Evolutionary conservation across 2,888 invertebrate species (phyloP).

Genomic region (Xiphydria camelus): DNA sequence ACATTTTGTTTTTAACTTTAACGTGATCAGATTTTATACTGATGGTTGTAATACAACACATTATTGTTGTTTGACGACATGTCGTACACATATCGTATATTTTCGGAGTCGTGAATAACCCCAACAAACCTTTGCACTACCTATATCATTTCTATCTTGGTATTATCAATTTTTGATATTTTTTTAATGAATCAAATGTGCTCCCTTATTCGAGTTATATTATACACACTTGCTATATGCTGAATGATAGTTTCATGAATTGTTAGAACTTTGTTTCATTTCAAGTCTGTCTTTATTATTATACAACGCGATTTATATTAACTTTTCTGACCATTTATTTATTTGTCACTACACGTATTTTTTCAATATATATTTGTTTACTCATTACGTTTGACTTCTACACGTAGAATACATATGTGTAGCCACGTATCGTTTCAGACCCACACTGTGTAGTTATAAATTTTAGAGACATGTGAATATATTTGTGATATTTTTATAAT

Average conservation of each 20-base stretch:
- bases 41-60: slow-evolving; percentile 4
- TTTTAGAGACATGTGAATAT: no score
- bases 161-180: not conserved
- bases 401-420: no score
- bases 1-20: slow-evolving; percentile 17
- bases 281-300: not conserved
- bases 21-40: slow-evolving; percentile 9
- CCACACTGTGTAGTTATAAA: no score
- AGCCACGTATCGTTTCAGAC: no score
- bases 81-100: slow-evolving; percentile 19
- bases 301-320: not conserved
- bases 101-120: slow-evolving; percentile 26
- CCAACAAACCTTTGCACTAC: slow-evolving; percentile 25
- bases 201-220: no score
- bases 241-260: no score
- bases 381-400: slow-evolving; percentile 14
- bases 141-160: slow-evolving; percentile 19
- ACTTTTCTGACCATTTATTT: slow-evolving; percentile 20
- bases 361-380: not conserved
- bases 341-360: not conserved
- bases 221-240: no score
- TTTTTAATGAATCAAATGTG: not conserved
- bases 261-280: not conserved
- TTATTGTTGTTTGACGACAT: slow-evolving; percentile 16
- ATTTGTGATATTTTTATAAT: no score